Base-by-base conservation (phyloP, 2,113 vertebrate species). In the Phaethon lepturus region DNA sequence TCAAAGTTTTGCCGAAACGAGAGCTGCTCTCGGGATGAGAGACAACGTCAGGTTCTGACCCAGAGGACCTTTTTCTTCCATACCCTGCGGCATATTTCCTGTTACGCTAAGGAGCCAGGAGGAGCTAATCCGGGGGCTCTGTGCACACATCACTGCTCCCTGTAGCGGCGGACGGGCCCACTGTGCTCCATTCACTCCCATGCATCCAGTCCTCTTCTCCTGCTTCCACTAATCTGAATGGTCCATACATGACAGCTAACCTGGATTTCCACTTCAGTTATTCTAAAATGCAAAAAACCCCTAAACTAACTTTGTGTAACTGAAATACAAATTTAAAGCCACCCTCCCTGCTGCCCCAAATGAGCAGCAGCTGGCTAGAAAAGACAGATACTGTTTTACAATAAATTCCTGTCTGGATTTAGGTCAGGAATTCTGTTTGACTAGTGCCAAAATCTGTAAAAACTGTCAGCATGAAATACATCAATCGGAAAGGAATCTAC, bases 371-470 rank as follows among this genome's bases (percentile, higher is more conserved):
- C 42, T 80, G 71, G 35, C 45, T 60, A 45, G 50, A 38, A 66
- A 85, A 58, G 66, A 42, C 22, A 75, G 12, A 80, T 26, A 45
- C 5, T 60, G 24, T 60, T 90, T 52, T 52, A 79, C 29, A 90
- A 29, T 33, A 90, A 96, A 96, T 59, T 88, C 64, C 44, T 71
- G 24, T 47, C 79, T 95, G 75, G 45, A 88, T 77, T 93, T 90
- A 17, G 19, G 40, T 92, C 75, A 93, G 68, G 72, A 95, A 86
- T 79, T 90, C 68, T 63, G n/a, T 55, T 38, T 71, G 44, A 55
- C 45, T 26, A 9, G 13, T 25, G 71, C 88, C 58, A 76, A 3
- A n/a, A 66, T 44, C 85, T 83, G 55, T 79, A 83, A 86, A 92
- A 95, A 67, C 72, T 73, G 59, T 47, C 66, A 58, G 67, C 31